Evolutionary conservation across 2,888 invertebrate species (phyloP), one percentile per base, ranked within the genome.

Genomic region (Papilio gigon): DNA sequence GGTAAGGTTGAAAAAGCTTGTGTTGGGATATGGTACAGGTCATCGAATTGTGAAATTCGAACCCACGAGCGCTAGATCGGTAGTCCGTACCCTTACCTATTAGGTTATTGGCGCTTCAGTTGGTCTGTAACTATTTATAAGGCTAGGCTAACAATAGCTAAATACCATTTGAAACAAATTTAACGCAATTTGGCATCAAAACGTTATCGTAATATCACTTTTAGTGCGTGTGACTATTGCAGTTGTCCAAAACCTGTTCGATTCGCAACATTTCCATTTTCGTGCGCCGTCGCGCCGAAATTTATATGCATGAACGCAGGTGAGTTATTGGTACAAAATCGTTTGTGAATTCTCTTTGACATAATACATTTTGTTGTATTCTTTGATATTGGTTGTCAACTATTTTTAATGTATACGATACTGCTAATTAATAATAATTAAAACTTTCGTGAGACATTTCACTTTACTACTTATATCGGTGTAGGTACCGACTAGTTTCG

Each of bases 191-290:
- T 58, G 20, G 58, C 56, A 22, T 42, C 42, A 53, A 8, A 56
- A 63, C 63, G 56, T 30, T 58, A 63, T 58, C 33, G 35, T 58
- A 58, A 62, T 67, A 17, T 8, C 65, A 5, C 8, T 65, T 11
- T 35, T 25, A 20, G 42, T 17, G 22, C 33, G 30, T 65, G 58
- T 44, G 22, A 27, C 53, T 17, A 62, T 12, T 56, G 56, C 53
- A 56, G 25, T 67, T 61, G 25, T 37, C 37, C 53, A 44, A 63
- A 67, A 67, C 67, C 62, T 25, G 62, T 67, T 58, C 35, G 27
- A 33, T 30, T 40, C 42, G 53, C 22, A 61, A 67, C 62, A 53
- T 42, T 61, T 67, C 61, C 67, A 67, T 67, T 67, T 62, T 62
- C 37, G 56, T 67, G 53, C 50, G 12, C 17, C 42, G 27, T 62